These are phyloP conservation scores for Heterohyrax brucei DNA, from an alignment of 2,797 vertebrate genomes.

Conservation along the genomic window DNA sequence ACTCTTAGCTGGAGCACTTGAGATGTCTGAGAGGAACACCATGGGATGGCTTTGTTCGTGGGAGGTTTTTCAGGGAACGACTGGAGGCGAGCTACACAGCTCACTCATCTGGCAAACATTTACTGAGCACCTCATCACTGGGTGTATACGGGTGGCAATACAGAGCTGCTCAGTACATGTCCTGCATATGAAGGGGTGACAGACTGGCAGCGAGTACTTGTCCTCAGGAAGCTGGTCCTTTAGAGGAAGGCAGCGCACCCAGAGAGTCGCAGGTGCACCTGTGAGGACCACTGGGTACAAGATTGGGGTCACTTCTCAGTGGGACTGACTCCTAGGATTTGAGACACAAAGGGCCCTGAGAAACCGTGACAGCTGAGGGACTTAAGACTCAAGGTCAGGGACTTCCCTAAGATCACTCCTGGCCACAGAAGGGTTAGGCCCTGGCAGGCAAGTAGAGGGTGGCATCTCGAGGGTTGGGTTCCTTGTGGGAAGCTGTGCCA, in stretches of 20 bases:
- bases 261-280: not conserved
- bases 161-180: not conserved
- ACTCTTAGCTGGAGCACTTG: not conserved
- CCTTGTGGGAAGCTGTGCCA: not conserved
- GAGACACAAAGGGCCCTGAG: not conserved
- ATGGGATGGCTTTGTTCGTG: not conserved
- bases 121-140: not conserved
- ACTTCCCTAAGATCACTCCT: not conserved
- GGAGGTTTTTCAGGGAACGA: not conserved
- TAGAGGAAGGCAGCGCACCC: constrained; percentile 2
- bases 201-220: not conserved
- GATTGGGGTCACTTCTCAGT: not conserved
- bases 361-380: not conserved
- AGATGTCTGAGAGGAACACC: not conserved
- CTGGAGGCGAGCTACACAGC: not conserved
- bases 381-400: not conserved
- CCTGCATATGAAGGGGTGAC: not conserved
- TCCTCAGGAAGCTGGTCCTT: constrained; percentile 36
- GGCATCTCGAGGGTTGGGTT: not conserved
- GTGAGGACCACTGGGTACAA: not conserved
- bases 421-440: not conserved
- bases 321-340: not conserved
- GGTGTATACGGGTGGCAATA: not conserved
- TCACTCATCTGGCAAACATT: not conserved
- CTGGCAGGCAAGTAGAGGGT: not conserved